Conservation (phyloP, 2,797 vertebrate species). For the Gallirallus australis region DNA sequence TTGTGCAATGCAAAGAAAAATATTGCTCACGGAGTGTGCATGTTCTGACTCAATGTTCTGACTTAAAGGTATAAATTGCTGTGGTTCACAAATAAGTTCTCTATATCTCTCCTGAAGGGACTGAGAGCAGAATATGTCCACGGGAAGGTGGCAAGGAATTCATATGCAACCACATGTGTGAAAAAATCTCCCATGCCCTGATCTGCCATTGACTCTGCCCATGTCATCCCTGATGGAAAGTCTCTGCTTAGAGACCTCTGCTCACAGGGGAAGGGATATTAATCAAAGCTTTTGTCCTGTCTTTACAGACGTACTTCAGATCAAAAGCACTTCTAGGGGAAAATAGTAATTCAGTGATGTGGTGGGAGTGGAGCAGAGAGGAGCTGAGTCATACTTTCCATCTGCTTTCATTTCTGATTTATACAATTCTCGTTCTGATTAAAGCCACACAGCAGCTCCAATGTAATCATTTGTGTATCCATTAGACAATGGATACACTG, state of each 20-base stretch:
- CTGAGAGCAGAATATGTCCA: neutral
- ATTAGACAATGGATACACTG: neutral
- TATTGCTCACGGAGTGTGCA: neutral
- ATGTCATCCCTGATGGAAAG: neutral
- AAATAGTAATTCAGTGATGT: neutral
- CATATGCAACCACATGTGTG: neutral
- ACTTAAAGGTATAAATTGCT: neutral
- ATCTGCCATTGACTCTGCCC: neutral
- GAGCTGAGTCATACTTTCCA: constrained; percentile 6
- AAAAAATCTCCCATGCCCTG: neutral
- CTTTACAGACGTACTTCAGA: constrained; percentile 1
- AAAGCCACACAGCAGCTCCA: neutral
- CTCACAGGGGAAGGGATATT: neutral
- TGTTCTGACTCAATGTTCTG: neutral
- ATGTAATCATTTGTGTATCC: neutral
- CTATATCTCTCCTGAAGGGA: neutral
- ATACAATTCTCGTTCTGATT: neutral
- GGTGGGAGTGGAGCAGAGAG: neutral
- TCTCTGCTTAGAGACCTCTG: neutral
- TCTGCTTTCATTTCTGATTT: constrained; percentile 28
- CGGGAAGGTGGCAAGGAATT: neutral
- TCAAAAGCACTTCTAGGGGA: neutral
- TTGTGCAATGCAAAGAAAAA: neutral
- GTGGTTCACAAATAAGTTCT: neutral
- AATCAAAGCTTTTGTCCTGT: neutral